Base-by-base conservation (phyloP, 2,797 vertebrate genomes). In the Mormyrus hasselquistii region DNA sequence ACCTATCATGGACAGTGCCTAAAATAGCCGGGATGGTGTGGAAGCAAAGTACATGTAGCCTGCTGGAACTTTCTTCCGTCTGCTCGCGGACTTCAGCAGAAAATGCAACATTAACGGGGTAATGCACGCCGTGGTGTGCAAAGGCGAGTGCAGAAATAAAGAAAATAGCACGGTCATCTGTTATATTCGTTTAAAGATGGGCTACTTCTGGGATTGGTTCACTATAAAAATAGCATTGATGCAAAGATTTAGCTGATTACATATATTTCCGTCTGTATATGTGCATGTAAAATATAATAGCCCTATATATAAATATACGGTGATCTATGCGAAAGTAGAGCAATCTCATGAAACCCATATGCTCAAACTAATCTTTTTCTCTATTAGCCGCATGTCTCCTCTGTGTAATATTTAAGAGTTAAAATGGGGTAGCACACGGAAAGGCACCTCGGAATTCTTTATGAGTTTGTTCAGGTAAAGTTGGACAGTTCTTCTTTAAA, bases 21-120 rank as follows among this genome's bases (percentile, higher is more conserved):
- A 87, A 87, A 87, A 87, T 87, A 87, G 86, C 86, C 34, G 34
- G 85, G 22, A 85, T 52, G 82, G 7, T n/a, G 47, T 52, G 14
- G 14, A 76, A 34, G 25, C 19, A 19, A 19, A 10, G 19, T 19
- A 34, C 29, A 34, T 34, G 6, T 9, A 59, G 14, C 7, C 29
- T 87, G 25, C 86, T 57, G 34, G 86, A 87, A 87, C 86, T 59
- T 87, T 87, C 86, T 38, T 57, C 73, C 1, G 52, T 86, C 25
- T 50, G 52, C 34, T 29, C 10, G 25, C 0, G 47, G 47, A 85
- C 82, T 29, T 12, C n/a, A 57, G 19, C 53, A 52, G 86, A 57
- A 57, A 59, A 87, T 12, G 86, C 52, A 2, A 52, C 86, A 29
- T 9, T 41, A 87, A n/a, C 16, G 29, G 34, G 86, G 53, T 87